Evolutionary conservation across 2,888 invertebrate species (phyloP), one percentile per base, ranked within the genome.

Genomic region (Chalcosyrphus nemorum): DNA sequence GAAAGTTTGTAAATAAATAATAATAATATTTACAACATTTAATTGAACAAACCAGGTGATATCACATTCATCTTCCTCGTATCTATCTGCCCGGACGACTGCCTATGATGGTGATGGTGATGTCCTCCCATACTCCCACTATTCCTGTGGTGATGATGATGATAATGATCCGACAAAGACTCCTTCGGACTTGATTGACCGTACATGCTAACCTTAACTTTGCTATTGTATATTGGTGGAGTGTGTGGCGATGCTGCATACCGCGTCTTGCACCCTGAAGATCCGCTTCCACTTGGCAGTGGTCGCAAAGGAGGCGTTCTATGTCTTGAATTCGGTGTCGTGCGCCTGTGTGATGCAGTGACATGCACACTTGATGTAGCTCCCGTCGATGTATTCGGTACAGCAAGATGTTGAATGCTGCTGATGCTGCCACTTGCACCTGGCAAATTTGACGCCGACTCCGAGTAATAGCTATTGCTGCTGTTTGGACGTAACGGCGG

Each of bases 181-280:
- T 86, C 86, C 43, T 86, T 86, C 4, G 86, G 82, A 27, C 81
- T 86, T 5, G 63, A 24, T 15, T 41, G 61, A 0, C 66, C 81
- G 19, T 76, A 86, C 65, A 76, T 66, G 27, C 54, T 61, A 17
- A 35, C 50, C 45, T 86, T 86, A 13, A 57, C 21, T 21, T 86
- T 86, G 61, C 75, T 85, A 85, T 89, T 88, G 24, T 89, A 84
- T 1, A 90, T 87, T 57, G 92, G 92, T n/a, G 92, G 92, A 71
- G 92, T 92, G 27, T 92, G 92, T 15, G 92, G 92, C 35, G 91
- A 91, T 56, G 88, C 88, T 15, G 87, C 87, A 72, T 88, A 90
- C 13, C 91, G 88, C 15, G 52, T 29, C 41, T 84, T 84, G n/a
- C 70, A 77, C 9, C 68, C 76, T 6, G 76, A 77, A 4, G 70